Percentiles rank a stretch among this genome's conserved stretches.
Evolutionary conservation across 2,113 vertebrate genomes (phyloP).

Genomic region (Gadus macrocephalus): DNA sequence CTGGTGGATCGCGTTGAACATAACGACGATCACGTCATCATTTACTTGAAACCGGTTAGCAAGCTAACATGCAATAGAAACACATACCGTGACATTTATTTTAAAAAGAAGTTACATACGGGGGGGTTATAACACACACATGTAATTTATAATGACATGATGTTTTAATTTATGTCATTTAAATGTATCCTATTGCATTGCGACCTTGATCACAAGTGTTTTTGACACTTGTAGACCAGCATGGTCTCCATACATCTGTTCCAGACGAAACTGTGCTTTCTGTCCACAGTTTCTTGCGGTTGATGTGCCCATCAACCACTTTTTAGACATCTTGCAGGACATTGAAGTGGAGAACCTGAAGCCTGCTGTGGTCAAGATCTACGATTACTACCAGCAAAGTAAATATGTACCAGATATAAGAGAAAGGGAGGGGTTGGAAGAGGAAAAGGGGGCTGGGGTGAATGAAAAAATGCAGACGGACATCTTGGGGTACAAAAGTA

Average conservation of each 20-base stretch:
- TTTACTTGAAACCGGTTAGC: too few species aligned
- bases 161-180: too few species aligned
- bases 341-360: constrained; percentile 71
- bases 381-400: constrained; percentile 87
- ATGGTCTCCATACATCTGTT: not conserved
- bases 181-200: constrained; percentile 30
- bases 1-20: constrained; percentile 59
- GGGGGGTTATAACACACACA: too few species aligned
- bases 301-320: constrained; percentile 22
- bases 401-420: constrained; percentile 27
- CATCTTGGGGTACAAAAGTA: too few species aligned
- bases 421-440: too few species aligned
- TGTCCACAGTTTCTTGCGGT: constrained; percentile 38
- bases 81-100: too few species aligned
- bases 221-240: not conserved
- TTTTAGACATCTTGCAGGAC: constrained; percentile 65
- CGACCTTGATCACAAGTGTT: constrained; percentile 65
- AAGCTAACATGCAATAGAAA: too few species aligned
- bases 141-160: too few species aligned
- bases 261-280: not conserved
- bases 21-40: constrained; percentile 37
- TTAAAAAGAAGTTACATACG: too few species aligned
- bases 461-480: too few species aligned
- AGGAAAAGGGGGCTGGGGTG: too few species aligned
- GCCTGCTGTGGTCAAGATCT: constrained; percentile 75